phyloP scores from a whole-genome alignment of 2,113 vertebrate species.

The Felis catus region F.catus_Fca126_mat1.0 CM031417.1:63612501-63613000 shows the following conservation, averaged over 20 bases:
- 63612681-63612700: neutral
- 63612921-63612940: neutral
- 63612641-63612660: neutral
- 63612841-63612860: neutral
- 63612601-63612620: neutral
- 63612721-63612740: constrained; percentile 25
- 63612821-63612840: neutral
- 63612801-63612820: neutral
- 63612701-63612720: neutral
- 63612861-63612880: neutral
- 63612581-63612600: neutral
- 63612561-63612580: neutral
- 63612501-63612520: neutral
- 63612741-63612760: neutral
- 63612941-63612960: neutral
- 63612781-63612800: neutral
- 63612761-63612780: neutral
- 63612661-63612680: neutral
- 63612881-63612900: neutral
- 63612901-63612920: too few species aligned
- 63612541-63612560: neutral
- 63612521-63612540: neutral
- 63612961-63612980: neutral
- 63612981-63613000: neutral
- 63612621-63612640: neutral